phyloP scores from a whole-genome alignment of 2,113 vertebrate species.

The Cyprinus carpio region DNA sequence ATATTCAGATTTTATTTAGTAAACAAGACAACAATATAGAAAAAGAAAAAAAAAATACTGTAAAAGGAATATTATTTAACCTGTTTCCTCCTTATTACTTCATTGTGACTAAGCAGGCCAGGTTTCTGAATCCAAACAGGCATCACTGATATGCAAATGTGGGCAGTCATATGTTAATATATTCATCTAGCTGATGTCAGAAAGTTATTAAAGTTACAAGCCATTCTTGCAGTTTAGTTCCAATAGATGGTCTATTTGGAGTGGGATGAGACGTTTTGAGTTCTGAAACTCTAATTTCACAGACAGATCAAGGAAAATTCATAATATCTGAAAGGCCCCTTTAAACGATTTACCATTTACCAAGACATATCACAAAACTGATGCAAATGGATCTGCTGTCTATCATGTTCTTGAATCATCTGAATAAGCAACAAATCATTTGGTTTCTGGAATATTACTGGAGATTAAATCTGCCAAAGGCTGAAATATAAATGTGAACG shows the following conservation, averaged over 20 bases:
- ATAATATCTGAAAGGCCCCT: background rate
- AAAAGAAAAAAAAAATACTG: too few species aligned
- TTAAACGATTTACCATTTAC: background rate
- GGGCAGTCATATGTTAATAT: background rate
- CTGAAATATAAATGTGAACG: background rate
- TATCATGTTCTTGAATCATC: background rate
- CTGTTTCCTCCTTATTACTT: background rate
- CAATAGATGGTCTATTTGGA: background rate
- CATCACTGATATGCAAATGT: background rate
- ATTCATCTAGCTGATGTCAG: background rate
- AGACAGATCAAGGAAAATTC: background rate
- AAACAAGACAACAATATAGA: too few species aligned
- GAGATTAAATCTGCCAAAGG: background rate
- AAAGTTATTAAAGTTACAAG: conserved; percentile 1
- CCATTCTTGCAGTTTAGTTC: background rate
- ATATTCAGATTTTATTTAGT: too few species aligned
- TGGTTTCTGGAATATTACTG: background rate
- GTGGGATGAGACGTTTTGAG: background rate
- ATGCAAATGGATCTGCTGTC: background rate
- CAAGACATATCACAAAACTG: background rate
- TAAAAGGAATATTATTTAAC: background rate
- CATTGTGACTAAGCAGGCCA: background rate
- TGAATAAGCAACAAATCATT: background rate
- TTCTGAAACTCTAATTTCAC: background rate
- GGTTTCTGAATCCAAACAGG: background rate